These are phyloP conservation scores for Channa maculata DNA, from an alignment of 2,113 vertebrate species.

Conservation along the genomic window DNA sequence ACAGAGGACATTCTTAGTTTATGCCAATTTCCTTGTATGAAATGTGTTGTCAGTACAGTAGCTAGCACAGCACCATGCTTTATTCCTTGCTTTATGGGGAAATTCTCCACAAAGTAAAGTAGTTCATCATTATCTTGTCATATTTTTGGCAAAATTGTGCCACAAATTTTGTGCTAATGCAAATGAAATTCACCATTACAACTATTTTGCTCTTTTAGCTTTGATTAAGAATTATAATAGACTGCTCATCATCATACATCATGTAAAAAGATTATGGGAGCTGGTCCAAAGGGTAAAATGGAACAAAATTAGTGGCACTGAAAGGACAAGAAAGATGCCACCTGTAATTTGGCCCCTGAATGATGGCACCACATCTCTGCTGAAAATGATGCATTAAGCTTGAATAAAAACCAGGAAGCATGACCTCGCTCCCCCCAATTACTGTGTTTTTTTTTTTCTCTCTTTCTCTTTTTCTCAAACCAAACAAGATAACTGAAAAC, in stretches of 20 bases:
- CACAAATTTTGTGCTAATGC: slow-evolving; percentile 11
- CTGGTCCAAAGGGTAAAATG: not conserved
- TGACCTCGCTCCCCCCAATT: not conserved
- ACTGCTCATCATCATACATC: not conserved
- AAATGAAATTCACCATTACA: slow-evolving; percentile 4
- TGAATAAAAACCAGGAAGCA: slow-evolving; percentile 3
- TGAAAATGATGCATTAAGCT: slow-evolving; percentile 11
- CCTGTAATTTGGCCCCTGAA: slow-evolving; percentile 21
- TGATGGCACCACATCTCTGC: not conserved
- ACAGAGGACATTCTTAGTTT: slow-evolving; percentile 56
- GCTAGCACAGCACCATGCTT: slow-evolving; percentile 22
- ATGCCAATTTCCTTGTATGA: slow-evolving; percentile 54
- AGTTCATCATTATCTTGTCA: slow-evolving; percentile 40
- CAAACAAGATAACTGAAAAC: not conserved
- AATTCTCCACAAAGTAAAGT: slow-evolving; percentile 24
- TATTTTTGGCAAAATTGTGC: slow-evolving; percentile 8
- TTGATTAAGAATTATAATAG: slow-evolving; percentile 4
- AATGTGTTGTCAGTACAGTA: slow-evolving; percentile 54
- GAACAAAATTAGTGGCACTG: slow-evolving; percentile 6
- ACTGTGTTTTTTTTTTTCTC: not conserved
- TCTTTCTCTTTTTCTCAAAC: not conserved
- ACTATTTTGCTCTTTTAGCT: slow-evolving; percentile 8
- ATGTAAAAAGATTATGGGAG: not conserved
- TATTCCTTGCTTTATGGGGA: slow-evolving; percentile 37
- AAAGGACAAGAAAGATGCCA: slow-evolving; percentile 6